phyloP scores from a whole-genome alignment of 2,888 invertebrate species.

The Pogonocherus hispidulus region DNA sequence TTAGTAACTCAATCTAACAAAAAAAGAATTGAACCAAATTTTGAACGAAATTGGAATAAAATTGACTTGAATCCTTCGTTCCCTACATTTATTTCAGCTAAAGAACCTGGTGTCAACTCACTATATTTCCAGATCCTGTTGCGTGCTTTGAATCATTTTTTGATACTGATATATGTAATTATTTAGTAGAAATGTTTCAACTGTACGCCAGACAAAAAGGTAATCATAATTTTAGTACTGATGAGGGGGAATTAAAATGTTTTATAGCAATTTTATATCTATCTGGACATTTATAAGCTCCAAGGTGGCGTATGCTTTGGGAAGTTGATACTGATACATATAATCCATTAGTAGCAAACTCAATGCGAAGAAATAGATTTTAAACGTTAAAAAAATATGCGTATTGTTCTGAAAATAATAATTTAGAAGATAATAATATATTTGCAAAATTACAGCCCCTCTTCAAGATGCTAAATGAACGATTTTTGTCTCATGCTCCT shows the following conservation, averaged over 20 bases:
- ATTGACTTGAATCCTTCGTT: neutral
- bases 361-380: slow-evolving; percentile 39
- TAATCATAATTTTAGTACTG: neutral
- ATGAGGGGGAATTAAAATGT: neutral
- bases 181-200: neutral
- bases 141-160: slow-evolving; percentile 15
- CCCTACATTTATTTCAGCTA: slow-evolving; percentile 3
- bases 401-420: slow-evolving; percentile 36
- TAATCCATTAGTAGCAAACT: neutral
- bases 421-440: slow-evolving; percentile 27
- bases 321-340: neutral
- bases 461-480: slow-evolving; percentile 35
- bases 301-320: slow-evolving; percentile 8
- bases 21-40: neutral
- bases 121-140: neutral
- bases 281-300: neutral
- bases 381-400: slow-evolving; percentile 31
- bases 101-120: neutral
- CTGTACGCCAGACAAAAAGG: neutral
- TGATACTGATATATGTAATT: neutral
- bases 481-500: slow-evolving; percentile 28
- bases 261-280: neutral
- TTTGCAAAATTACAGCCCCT: slow-evolving; percentile 39
- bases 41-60: slow-evolving; percentile 25
- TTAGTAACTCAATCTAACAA: neutral